Evolutionary conservation across 92 coral and sea anemone genomes (phyloP), one percentile per base, ranked within the genome.

Genomic region (Porites lobata): DNA sequence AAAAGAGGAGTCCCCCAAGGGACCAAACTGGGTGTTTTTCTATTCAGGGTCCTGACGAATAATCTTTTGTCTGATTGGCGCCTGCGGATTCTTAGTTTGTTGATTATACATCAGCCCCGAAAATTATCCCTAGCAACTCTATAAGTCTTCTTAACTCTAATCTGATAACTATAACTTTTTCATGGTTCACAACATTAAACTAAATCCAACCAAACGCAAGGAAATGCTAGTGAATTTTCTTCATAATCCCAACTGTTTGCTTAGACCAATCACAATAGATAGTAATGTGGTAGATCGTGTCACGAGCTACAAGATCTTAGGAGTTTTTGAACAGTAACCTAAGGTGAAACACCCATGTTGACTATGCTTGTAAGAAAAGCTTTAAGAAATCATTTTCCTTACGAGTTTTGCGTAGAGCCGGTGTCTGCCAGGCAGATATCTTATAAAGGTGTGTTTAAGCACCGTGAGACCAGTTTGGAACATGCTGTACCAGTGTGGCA

Each of bases 1-100:
- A 88, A 71, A 85, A 83, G 70, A 80, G 89, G 50, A 21, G 80
- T 83, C 7, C 89, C 89, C 43, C 86, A 78, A 65, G 87, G 90
- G 26, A 88, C 85, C 26, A 91, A 91, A 57, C 65, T 77, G 54
- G 92, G 81, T 7, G 83, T 84, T 12, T 71, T 83, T 43, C 77
- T 84, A 19, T 83, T 89, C 58, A 59, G 85, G 52, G 81, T 88
- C 38, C 26, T 80, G 29, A 80, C 85, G 38, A 80, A 80, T 12
- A 68, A 65, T 19, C 52, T 79, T 58, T 50, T 80, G 9, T 17
- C 54, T 24, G 85, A 80, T 65, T 87, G 91, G 90, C 85, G 63
- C 62, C 50, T 86, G 79, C 64, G 78, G 61, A 50, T 29, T 8
- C 77, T 1, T 26, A 77, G 50, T 86, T 76, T 61, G 90, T 86